Base-by-base conservation (phyloP, 1,140 invertebrate genomes). In the Maniola jurtina region DNA sequence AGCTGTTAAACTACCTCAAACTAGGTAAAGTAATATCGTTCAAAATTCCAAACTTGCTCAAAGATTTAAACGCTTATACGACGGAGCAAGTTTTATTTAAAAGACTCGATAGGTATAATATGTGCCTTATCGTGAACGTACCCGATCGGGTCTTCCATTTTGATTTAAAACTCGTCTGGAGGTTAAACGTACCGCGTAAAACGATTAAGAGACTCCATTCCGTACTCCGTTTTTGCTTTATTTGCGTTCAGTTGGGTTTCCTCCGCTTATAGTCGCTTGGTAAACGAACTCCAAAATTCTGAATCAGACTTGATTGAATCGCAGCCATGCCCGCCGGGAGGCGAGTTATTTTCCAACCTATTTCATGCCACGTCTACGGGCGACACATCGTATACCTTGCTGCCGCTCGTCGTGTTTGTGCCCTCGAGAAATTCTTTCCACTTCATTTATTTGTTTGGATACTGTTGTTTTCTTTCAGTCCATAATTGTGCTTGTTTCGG, bases 221-320 rank as follows among this genome's bases (percentile, higher is more conserved):
- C 73, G 63, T 65, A 69, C 64, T 73, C 68, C 72, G 71, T 75
- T 82, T 75, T 79, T 77, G 75, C 72, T 71, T 79, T 77, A 77
- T 82, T 78, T 76, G 75, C 66, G 62, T 68, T 58, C 61, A 66
- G 79, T 75, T 76, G 72, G 64, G 68, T 78, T 76, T 76, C 73
- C 71, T 73, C 72, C 76, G 76, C 75, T 80, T 79, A 72, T 73
- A 66, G 68, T 73, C 70, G 73, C 75, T 83, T 74, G 67, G 80
- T 87, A 85, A 87, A 89, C 84, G 81, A 86, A 88, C 85, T 86
- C 81, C 80, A 72, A 89, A 86, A 86, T 83, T 86, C 79, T 85
- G 85, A 89, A 88, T 86, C 83, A 80, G 75, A 81, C 73, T 84
- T 86, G 86, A 89, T 89, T 89, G 87, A 88, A 88, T 88, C 82